Evolutionary conservation across 2,113 vertebrate genomes (phyloP), one percentile per base, ranked within the genome.

Genomic region (Neotoma lepida): DNA sequence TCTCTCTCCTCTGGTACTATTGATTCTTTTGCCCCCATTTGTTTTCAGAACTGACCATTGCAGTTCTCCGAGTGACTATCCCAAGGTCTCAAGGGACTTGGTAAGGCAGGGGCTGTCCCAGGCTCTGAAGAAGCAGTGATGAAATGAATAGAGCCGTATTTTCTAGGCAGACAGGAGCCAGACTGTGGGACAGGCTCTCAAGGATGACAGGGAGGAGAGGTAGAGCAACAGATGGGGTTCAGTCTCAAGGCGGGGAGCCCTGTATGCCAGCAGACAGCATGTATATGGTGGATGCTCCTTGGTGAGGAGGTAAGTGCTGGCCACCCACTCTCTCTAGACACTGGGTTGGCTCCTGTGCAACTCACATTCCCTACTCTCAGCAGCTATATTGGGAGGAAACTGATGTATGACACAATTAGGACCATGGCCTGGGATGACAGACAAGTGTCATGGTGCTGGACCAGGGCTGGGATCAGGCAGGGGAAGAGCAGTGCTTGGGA

Each of bases 81-180:
- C 20, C 20, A 54, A 13, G 17, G 26, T 70, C 90, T 87, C 64
- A 0, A 6, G 66, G 35, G 76, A 51, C 33, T 86, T 33, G 17
- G 12, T 66, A 9, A 2, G n/a, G 15, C 20, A 9, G 44, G 28
- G 20, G 30, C 41, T 2, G 0, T 5, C 61, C 28, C 44, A 24
- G 64, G 33, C 44, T 33, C 26, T 28, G 51, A 78, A 30, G 71
- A 15, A 1, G 44, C 0, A 0, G 39, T 8, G n/a, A 35, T 26
- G 61, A 9, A 3, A 26, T 13, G 26, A 28, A 14, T 0, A 0
- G 6, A 15, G n/a, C 2, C 4, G 44, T 28, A 14, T 46, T 30
- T 54, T 35, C 44, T 30, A 35, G 74, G 66, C 39, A 87, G 22
- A n/a, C 39, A 35, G 28, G 46, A 86, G 49, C 33, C 12, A 0